phyloP scores from a whole-genome alignment of 2,888 invertebrate species.

The Phrixothrix hirtus region DNA sequence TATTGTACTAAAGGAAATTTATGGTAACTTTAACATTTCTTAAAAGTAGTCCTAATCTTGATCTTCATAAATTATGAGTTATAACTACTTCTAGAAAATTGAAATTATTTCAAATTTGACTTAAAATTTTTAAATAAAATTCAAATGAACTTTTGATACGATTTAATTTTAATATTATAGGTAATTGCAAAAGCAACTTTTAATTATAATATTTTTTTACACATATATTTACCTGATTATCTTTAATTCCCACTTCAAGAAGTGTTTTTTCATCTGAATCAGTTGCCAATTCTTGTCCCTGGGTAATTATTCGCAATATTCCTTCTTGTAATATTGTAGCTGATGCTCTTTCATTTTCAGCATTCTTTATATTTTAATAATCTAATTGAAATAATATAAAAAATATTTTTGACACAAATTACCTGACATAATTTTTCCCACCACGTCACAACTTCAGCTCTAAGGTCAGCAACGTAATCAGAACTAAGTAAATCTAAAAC shows the following conservation, averaged over 20 bases:
- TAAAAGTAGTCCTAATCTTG: too few relatives aligned
- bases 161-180: too few relatives aligned
- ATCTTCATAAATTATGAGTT: too few relatives aligned
- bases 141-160: too few relatives aligned
- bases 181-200: conserved; percentile 2
- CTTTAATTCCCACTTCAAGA: conserved; percentile 91
- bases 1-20: too few relatives aligned
- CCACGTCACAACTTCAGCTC: conserved; percentile 96
- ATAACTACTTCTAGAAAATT: too few relatives aligned
- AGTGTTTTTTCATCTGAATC: conserved; percentile 91
- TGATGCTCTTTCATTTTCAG: conserved; percentile 39
- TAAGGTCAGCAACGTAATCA: conserved; percentile 88
- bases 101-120: too few relatives aligned
- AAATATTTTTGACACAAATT: too few relatives aligned
- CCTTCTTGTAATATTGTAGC: conserved; percentile 64
- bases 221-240: conserved; percentile 70
- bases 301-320: conserved; percentile 88
- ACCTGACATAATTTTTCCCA: conserved; percentile 71
- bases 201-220: background rate
- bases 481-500: conserved; percentile 78
- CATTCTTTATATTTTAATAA: conserved; percentile 42
- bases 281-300: conserved; percentile 89
- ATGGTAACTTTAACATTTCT: too few relatives aligned
- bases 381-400: too few relatives aligned
- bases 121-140: too few relatives aligned